These are phyloP conservation scores for Brotula barbata DNA, from an alignment of 2,797 vertebrate genomes.

Conservation along the genomic window DNA sequence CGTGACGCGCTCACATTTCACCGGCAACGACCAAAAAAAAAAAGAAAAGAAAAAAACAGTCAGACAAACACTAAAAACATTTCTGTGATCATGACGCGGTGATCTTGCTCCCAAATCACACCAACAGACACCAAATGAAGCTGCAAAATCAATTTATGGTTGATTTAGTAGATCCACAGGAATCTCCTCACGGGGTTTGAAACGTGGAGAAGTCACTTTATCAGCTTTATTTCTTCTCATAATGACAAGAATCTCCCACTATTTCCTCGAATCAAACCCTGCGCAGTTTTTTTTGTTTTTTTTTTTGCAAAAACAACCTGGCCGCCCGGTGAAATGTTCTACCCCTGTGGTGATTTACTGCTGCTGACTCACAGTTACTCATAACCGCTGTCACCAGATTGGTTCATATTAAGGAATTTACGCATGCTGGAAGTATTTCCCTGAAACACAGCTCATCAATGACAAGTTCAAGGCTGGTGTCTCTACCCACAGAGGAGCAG, in stretches of 20 bases:
- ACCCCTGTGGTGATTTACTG: conserved; percentile 54
- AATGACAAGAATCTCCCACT: conserved; percentile 1
- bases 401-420: conserved; percentile 19
- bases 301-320: conserved; percentile 26
- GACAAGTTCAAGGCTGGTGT: conserved; percentile 4
- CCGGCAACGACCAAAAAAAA: conserved; percentile 62
- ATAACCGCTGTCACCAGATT: conserved; percentile 47
- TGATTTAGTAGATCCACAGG: conserved; percentile 10
- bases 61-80: conserved; percentile 15
- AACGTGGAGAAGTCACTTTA: background rate
- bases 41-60: conserved; percentile 6
- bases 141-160: conserved; percentile 16
- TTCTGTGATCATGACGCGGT: conserved; percentile 5
- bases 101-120: background rate
- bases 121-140: background rate
- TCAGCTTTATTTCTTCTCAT: too few relatives aligned
- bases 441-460: conserved; percentile 32
- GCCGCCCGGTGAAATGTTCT: conserved; percentile 57
- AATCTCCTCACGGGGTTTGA: background rate
- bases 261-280: conserved; percentile 25
- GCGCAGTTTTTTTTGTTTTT: conserved; percentile 44
- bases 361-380: conserved; percentile 66
- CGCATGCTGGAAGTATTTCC: conserved; percentile 29
- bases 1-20: conserved; percentile 73
- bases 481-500: conserved; percentile 8